phyloP scores from a whole-genome alignment of 2,888 invertebrate genomes.

The Pollenia griseotomentosa region DNA sequence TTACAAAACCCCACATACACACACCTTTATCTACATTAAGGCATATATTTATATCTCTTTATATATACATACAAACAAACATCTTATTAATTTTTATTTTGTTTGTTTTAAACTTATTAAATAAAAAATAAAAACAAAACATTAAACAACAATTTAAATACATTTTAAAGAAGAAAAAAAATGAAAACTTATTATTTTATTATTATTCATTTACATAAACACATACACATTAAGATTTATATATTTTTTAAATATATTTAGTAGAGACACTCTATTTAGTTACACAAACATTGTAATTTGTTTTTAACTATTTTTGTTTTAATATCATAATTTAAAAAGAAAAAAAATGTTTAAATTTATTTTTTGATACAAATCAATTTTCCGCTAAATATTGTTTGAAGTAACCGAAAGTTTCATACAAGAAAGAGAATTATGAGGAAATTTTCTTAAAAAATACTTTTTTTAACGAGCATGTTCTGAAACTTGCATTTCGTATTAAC shows the following conservation, averaged over 20 bases:
- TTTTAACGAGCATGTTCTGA: too few relatives aligned
- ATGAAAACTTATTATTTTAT: slow-evolving; percentile 29
- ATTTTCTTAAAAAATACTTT: too few relatives aligned
- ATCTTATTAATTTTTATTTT: slow-evolving; percentile 8
- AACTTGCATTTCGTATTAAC: too few relatives aligned
- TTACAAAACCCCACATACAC: background rate
- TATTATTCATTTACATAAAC: slow-evolving; percentile 53
- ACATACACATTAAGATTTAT: slow-evolving; percentile 44
- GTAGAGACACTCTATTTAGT: slow-evolving; percentile 1
- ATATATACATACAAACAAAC: slow-evolving; percentile 34
- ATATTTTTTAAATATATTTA: slow-evolving; percentile 8
- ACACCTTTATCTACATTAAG: slow-evolving; percentile 28
- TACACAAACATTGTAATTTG: slow-evolving; percentile 17
- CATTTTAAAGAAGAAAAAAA: slow-evolving; percentile 19
- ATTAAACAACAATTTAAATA: slow-evolving; percentile 20
- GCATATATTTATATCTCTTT: slow-evolving; percentile 49
- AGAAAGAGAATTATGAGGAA: too few relatives aligned
- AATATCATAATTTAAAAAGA: background rate
- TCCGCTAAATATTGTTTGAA: too few relatives aligned
- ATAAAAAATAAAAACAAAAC: slow-evolving; percentile 23
- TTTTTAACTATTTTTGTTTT: background rate
- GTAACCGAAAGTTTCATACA: too few relatives aligned
- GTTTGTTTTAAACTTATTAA: slow-evolving; percentile 41
- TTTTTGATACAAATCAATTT: background rate
- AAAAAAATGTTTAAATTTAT: background rate